phyloP scores from a whole-genome alignment of 2,888 invertebrate species.

The Heteropelma amictum region DNA sequence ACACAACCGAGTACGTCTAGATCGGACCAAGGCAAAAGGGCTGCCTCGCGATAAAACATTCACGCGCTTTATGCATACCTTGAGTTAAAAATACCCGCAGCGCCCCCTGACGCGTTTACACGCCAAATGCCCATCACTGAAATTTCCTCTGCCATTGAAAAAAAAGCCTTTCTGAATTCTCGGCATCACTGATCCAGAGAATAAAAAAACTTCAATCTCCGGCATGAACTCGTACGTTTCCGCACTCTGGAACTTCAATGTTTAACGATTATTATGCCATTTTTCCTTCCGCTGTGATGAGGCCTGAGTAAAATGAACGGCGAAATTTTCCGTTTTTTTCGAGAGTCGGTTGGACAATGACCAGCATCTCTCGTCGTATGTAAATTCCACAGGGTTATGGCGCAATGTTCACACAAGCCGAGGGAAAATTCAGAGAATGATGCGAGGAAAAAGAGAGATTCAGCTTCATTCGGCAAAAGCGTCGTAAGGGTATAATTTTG shows the following conservation, averaged over 20 bases:
- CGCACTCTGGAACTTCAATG: too few relatives aligned
- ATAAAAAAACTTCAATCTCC: too few relatives aligned
- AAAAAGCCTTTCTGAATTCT: conserved; percentile 43
- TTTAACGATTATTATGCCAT: conserved; percentile 16
- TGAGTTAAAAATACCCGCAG: conserved; percentile 72
- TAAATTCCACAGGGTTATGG: conserved; percentile 19
- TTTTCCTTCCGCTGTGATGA: neutral
- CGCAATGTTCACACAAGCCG: conserved; percentile 35
- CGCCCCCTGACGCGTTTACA: conserved; percentile 56
- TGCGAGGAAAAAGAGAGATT: conserved; percentile 65
- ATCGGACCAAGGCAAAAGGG: conserved; percentile 65
- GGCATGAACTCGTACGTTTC: too few relatives aligned
- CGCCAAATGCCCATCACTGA: conserved; percentile 26
- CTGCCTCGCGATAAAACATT: conserved; percentile 73
- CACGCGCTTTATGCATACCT: conserved; percentile 71
- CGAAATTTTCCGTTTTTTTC: too few relatives aligned
- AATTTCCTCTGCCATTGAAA: conserved; percentile 23
- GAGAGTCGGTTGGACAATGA: too few relatives aligned
- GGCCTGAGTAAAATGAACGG: too few relatives aligned
- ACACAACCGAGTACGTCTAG: neutral
- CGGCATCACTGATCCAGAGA: conserved; percentile 24
- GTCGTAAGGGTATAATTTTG: conserved; percentile 71
- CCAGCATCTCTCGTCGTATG: too few relatives aligned
- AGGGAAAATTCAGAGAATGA: conserved; percentile 19
- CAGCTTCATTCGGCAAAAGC: conserved; percentile 70